Evolutionary conservation across 2,797 vertebrate genomes (phyloP).

Genomic region (Simalia tracyae): DNA sequence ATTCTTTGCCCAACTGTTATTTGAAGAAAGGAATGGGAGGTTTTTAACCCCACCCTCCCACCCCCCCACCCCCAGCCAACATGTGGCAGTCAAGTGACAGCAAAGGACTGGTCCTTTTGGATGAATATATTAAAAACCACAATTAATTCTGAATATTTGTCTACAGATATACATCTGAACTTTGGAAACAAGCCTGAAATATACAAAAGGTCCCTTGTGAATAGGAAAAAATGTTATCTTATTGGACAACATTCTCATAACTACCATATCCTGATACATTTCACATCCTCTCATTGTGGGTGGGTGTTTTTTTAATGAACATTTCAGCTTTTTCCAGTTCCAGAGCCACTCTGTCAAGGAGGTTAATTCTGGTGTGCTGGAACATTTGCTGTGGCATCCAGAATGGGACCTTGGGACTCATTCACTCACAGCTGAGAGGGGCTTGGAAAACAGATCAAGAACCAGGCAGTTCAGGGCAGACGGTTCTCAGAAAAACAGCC

Average conservation of each 20-base stretch:
- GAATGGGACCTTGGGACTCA: too few species aligned
- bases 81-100: conserved; percentile 8
- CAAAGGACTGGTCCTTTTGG: conserved; percentile 22
- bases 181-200: conserved; percentile 17
- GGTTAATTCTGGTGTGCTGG: not conserved
- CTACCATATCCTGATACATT: conserved; percentile 17
- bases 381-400: not conserved
- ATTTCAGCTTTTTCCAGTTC: not conserved
- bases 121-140: conserved; percentile 13
- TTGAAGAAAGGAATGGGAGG: conserved; percentile 8
- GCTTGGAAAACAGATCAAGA: not conserved
- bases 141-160: conserved; percentile 23
- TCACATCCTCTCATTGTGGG: not conserved
- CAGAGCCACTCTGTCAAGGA: not conserved
- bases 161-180: conserved; percentile 27
- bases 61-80: not conserved
- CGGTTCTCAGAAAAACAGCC: not conserved
- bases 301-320: not conserved
- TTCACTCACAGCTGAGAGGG: not conserved
- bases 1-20: not conserved
- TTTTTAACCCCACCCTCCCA: not conserved
- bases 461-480: not conserved
- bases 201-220: conserved; percentile 28
- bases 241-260: conserved; percentile 7
- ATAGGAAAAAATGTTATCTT: conserved; percentile 23